phyloP scores from a whole-genome alignment of 2,113 vertebrate species.

The Dendropsophus ebraccatus region DNA sequence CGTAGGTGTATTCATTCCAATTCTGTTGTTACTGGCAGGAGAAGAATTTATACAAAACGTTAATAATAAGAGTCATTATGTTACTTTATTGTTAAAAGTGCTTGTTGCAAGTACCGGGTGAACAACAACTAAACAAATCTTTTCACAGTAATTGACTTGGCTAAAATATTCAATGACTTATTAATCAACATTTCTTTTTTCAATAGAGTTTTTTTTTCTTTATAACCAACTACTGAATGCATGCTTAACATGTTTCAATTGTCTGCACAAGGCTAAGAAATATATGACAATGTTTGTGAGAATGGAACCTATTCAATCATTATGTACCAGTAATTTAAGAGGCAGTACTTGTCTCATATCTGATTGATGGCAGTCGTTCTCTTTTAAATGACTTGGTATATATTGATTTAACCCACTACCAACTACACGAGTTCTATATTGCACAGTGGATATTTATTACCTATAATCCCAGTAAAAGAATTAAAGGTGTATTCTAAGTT shows the following conservation, averaged over 20 bases:
- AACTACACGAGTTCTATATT: not conserved
- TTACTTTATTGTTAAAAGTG: slow-evolving; percentile 26
- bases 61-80: slow-evolving; percentile 41
- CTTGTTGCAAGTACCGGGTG: slow-evolving; percentile 8
- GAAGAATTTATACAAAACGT: slow-evolving; percentile 16
- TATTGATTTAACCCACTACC: not conserved
- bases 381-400: not conserved
- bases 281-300: not conserved
- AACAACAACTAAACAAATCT: slow-evolving; percentile 4
- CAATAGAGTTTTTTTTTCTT: not conserved
- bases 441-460: not conserved
- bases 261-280: not conserved
- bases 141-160: slow-evolving; percentile 3
- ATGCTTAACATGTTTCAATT: slow-evolving; percentile 12
- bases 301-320: not conserved
- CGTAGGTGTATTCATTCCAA: slow-evolving; percentile 17
- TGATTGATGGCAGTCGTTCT: not conserved
- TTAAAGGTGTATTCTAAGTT: no score
- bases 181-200: slow-evolving; percentile 19
- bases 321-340: not conserved
- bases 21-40: not conserved
- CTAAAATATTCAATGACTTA: slow-evolving; percentile 29
- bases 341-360: slow-evolving; percentile 1
- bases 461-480: not conserved
- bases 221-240: not conserved